These are phyloP conservation scores for Drosophila varians DNA, from an alignment of 1,140 invertebrate species.

Conservation along the genomic window DNA sequence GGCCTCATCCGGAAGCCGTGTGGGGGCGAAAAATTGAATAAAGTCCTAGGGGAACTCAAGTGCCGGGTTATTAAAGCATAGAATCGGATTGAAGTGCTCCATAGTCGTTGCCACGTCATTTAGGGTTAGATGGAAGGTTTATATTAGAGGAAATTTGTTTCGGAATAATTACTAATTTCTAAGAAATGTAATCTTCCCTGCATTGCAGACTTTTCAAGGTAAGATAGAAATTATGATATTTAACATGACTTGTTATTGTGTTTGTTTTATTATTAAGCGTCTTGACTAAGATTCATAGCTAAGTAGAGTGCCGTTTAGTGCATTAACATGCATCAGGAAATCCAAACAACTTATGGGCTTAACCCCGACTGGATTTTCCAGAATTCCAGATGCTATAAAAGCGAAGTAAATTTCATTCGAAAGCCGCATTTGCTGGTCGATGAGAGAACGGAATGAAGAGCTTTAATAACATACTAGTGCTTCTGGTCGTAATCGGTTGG, in stretches of 20 bases:
- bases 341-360: background rate
- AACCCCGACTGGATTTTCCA: slow-evolving; percentile 27
- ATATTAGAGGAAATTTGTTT: no score
- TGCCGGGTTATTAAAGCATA: slow-evolving; percentile 10
- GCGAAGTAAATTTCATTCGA: slow-evolving; percentile 3
- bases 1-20: slow-evolving; percentile 16
- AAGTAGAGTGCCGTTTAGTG: no score
- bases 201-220: no score
- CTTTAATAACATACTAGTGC: background rate
- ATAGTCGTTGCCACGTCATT: slow-evolving; percentile 56
- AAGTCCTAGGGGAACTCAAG: slow-evolving; percentile 24
- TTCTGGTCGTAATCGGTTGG: slow-evolving; percentile 7
- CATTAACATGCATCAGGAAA: slow-evolving; percentile 27
- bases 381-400: slow-evolving; percentile 27
- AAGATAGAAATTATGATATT: no score
- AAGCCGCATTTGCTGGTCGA: slow-evolving; percentile 10
- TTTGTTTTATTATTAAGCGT: no score
- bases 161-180: background rate
- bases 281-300: no score
- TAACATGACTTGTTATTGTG: no score
- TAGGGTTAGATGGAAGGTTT: no score
- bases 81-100: slow-evolving; percentile 32
- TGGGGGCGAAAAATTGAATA: slow-evolving; percentile 70
- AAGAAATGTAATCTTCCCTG: no score
- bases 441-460: slow-evolving; percentile 23